Conservation (phyloP, 2,797 vertebrate genomes). For the Hozukius guyotensis region DNA sequence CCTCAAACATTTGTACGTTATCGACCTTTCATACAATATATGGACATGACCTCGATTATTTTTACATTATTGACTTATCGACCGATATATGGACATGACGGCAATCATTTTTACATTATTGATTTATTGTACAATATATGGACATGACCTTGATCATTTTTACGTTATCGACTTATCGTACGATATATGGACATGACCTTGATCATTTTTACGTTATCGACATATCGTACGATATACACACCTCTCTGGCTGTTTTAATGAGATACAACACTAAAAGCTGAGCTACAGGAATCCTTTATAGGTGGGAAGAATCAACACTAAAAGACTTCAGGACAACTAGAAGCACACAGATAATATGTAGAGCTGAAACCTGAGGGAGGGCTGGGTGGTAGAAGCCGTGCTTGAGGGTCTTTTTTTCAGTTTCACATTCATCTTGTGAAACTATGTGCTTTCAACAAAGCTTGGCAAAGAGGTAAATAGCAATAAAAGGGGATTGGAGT, state of each 20-base stretch:
- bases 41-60: too few relatives aligned
- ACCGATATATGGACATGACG: too few relatives aligned
- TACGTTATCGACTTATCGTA: too few relatives aligned
- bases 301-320: constrained; percentile 57
- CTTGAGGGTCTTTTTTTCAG: constrained; percentile 45
- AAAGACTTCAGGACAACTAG: constrained; percentile 19
- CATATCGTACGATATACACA: too few relatives aligned
- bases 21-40: too few relatives aligned
- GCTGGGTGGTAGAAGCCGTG: constrained; percentile 18
- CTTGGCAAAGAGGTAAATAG: constrained; percentile 75
- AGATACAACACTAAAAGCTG: constrained; percentile 24
- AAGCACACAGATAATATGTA: constrained; percentile 36
- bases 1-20: too few relatives aligned
- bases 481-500: constrained; percentile 75
- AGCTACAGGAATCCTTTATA: constrained; percentile 23
- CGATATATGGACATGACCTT: too few relatives aligned
- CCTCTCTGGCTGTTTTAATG: neutral
- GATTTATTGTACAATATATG: too few relatives aligned
- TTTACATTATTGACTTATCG: too few relatives aligned
- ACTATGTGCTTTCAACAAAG: constrained; percentile 71
- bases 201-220: too few relatives aligned
- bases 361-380: constrained; percentile 38
- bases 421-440: constrained; percentile 74
- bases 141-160: too few relatives aligned
- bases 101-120: too few relatives aligned